These are phyloP conservation scores for Anolis carolinensis DNA, from an alignment of 2,113 vertebrate genomes.

Conservation along the genomic window DNA sequence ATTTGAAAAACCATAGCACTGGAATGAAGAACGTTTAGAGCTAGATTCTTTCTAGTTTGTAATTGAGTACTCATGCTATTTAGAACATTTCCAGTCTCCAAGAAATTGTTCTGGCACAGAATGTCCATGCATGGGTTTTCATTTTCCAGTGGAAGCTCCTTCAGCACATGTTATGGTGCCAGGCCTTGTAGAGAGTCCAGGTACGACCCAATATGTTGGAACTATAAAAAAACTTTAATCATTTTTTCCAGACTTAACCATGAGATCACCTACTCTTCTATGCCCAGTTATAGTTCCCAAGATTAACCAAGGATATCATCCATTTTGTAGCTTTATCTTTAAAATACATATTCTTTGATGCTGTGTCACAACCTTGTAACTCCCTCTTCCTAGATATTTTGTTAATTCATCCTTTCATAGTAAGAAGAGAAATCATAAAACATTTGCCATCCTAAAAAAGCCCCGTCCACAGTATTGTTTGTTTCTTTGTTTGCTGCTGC, in stretches of 20 bases:
- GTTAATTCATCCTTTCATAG: too few relatives aligned
- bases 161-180: neutral
- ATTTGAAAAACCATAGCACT: neutral
- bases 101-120: neutral
- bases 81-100: neutral
- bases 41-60: neutral
- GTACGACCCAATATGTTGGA: neutral
- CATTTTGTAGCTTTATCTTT: neutral
- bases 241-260: neutral
- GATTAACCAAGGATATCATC: neutral
- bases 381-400: neutral
- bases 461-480: neutral
- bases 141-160: neutral
- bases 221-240: neutral
- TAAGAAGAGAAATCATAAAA: neutral
- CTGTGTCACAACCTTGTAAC: neutral
- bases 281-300: neutral
- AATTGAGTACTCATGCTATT: neutral
- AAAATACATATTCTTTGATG: neutral
- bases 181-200: neutral
- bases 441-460: neutral
- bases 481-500: too few relatives aligned
- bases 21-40: neutral
- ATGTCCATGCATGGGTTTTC: neutral
- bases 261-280: neutral